Evolutionary conservation across 1,140 invertebrate species (phyloP).

Genomic region (Xylocopa sonorina): DNA sequence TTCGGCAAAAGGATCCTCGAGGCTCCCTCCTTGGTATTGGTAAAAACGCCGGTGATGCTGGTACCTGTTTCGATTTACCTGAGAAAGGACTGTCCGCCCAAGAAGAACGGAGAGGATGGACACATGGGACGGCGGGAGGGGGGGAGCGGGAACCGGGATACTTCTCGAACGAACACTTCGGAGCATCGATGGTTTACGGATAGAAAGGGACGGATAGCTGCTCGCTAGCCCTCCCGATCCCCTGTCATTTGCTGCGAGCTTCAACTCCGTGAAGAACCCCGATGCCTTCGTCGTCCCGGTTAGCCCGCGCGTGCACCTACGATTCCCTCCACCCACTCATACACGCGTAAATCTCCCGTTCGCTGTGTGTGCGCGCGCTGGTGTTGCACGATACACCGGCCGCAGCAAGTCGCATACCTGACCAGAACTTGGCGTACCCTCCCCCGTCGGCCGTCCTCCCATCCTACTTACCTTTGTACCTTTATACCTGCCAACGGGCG

Average conservation of each 20-base stretch:
- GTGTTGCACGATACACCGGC: conserved; percentile 2
- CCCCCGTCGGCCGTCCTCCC: conserved; percentile 10
- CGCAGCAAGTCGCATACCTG: conserved; percentile 45
- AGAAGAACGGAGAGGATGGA: conserved; percentile 29
- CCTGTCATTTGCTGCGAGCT: conserved; percentile 59
- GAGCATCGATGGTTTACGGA: background rate
- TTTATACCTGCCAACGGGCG: conserved; percentile 70
- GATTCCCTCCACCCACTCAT: conserved; percentile 47
- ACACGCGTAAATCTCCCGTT: conserved; percentile 55
- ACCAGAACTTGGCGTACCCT: conserved; percentile 19
- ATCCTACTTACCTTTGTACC: conserved; percentile 69
- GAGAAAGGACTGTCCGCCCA: conserved; percentile 36
- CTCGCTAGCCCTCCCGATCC: conserved; percentile 48
- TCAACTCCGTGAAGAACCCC: conserved; percentile 48
- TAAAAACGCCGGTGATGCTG: conserved; percentile 34
- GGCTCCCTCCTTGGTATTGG: conserved; percentile 16
- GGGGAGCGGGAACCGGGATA: conserved; percentile 37
- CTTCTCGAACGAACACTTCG: conserved; percentile 3
- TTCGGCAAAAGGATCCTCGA: conserved; percentile 10
- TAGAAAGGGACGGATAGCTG: conserved; percentile 27
- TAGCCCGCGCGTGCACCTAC: conserved; percentile 37
- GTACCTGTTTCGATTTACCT: conserved; percentile 70
- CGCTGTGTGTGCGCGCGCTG: background rate
- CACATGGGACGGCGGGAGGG: conserved; percentile 30
- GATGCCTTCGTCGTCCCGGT: conserved; percentile 41